Conservation (phyloP, 1,140 invertebrate genomes). For the Apis mellifera region DNA sequence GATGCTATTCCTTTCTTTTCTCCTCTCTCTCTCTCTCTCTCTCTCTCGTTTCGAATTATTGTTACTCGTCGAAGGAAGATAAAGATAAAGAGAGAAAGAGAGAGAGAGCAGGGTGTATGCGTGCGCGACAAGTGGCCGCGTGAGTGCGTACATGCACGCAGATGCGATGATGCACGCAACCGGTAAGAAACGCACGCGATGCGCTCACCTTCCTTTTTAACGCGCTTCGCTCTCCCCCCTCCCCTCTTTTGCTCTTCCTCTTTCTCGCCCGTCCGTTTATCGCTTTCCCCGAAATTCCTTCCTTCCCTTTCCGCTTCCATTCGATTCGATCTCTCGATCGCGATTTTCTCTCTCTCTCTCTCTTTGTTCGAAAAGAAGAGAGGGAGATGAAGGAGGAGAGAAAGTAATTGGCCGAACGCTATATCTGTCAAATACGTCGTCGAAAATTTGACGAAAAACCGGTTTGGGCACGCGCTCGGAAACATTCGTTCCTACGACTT, state of each 20-base stretch:
- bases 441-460: slow-evolving; percentile 56
- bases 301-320: neutral
- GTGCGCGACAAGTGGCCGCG: slow-evolving; percentile 44
- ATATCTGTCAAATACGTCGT: slow-evolving; percentile 40
- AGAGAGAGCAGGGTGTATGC: neutral
- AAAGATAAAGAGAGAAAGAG: neutral
- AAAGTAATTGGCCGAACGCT: slow-evolving; percentile 50
- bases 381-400: slow-evolving; percentile 3
- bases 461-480: slow-evolving; percentile 40
- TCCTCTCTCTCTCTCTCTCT: too few species aligned
- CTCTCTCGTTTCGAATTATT: neutral
- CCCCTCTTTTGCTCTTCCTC: slow-evolving; percentile 1
- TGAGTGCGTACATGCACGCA: slow-evolving; percentile 64
- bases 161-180: slow-evolving; percentile 59
- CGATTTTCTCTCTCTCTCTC: neutral
- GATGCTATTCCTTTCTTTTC: too few species aligned
- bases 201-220: slow-evolving; percentile 43
- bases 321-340: neutral
- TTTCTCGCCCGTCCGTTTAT: neutral
- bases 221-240: slow-evolving; percentile 7
- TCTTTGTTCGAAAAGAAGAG: too few species aligned
- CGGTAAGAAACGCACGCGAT: slow-evolving; percentile 60
- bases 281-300: slow-evolving; percentile 11
- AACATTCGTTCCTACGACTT: neutral
- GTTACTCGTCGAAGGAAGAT: neutral